Conservation (phyloP, 1,140 invertebrate genomes). For the Cephus cinctus region DNA sequence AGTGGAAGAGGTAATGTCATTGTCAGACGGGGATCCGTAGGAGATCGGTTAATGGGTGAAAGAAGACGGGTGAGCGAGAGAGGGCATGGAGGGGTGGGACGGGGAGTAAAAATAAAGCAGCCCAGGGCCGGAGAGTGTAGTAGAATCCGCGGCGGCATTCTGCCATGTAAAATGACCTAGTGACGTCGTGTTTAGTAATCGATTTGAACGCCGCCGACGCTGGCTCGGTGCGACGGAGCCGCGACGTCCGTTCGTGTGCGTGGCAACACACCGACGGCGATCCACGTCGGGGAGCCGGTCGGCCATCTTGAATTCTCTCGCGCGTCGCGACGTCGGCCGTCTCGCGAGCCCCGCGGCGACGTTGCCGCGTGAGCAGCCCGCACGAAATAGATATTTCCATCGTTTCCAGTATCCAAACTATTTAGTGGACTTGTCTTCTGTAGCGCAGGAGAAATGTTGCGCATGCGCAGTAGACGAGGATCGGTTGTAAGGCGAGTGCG, state of each 20-base stretch:
- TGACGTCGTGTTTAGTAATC: conserved; percentile 10
- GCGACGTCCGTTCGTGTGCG: background rate
- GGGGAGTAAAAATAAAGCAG: too few relatives aligned
- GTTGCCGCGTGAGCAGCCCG: background rate
- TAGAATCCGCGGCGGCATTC: background rate
- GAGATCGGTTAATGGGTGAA: too few relatives aligned
- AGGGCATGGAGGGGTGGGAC: too few relatives aligned
- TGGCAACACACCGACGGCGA: background rate
- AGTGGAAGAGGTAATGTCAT: too few relatives aligned
- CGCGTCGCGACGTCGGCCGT: background rate
- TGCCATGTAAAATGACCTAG: conserved; percentile 2
- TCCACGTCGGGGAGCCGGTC: background rate
- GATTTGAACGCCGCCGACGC: background rate
- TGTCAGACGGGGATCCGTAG: too few relatives aligned
- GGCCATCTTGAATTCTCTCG: conserved; percentile 8
- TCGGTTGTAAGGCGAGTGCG: too few relatives aligned
- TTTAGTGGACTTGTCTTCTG: too few relatives aligned
- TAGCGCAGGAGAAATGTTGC: too few relatives aligned
- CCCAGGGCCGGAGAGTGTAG: too few relatives aligned
- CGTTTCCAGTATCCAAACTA: too few relatives aligned
- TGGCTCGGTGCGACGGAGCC: background rate
- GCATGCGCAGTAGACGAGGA: too few relatives aligned
- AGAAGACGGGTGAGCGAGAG: too few relatives aligned
- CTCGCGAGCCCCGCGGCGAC: background rate
- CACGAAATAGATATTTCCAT: background rate